Base-by-base conservation (phyloP, 1,140 invertebrate genomes). In the Camponotus floridanus region DNA sequence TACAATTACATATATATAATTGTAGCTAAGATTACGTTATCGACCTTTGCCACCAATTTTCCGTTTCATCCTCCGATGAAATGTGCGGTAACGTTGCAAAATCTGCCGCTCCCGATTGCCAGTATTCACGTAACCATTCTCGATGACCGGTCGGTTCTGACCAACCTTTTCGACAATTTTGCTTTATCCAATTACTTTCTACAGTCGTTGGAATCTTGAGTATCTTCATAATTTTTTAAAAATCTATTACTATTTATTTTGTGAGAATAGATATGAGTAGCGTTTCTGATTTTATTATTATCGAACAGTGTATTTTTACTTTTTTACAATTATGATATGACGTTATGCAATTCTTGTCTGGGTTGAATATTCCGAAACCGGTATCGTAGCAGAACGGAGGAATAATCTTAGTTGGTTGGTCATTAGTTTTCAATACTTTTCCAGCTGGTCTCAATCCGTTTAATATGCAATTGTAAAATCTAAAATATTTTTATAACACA, bases 101-200 rank as follows among this genome's bases (percentile, higher is more conserved):
- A 65, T 64, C 11, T 1, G 21, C 3, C n/a, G 7, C 13, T 79
- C 45, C 51, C 78, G 57, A 64, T 57, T 68, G 86, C 95, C 95
- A 96, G 65, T 95, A 92, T 92, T 96, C 95, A 80, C 96, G 95
- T 2, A 96, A 91, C 64, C 95, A 94, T 39, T 91, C 91, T 0
- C 94, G 92, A 65, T 96, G 95, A 0, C 95, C 96, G 0, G 94
- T 87, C 8, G 93, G 92, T 70, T 94, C 88, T 36, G 93, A 91
- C 92, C 92, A 94, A 9, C 91, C 93, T 21, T 94, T 95, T 21
- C 96, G 94, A 86, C 96, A 96, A 90, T 96, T 94, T 0, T 94
- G 90, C 18, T 92, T 83, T 86, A 97, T 96, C 96, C 96, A 96
- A 65, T 93, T 90, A 51, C 94, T 94, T 79, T 96, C 95, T 9